Percentiles rank a stretch among this genome's conserved stretches.
phyloP scores from a whole-genome alignment of 1,140 invertebrate species.

The Drosophila melanica region DNA sequence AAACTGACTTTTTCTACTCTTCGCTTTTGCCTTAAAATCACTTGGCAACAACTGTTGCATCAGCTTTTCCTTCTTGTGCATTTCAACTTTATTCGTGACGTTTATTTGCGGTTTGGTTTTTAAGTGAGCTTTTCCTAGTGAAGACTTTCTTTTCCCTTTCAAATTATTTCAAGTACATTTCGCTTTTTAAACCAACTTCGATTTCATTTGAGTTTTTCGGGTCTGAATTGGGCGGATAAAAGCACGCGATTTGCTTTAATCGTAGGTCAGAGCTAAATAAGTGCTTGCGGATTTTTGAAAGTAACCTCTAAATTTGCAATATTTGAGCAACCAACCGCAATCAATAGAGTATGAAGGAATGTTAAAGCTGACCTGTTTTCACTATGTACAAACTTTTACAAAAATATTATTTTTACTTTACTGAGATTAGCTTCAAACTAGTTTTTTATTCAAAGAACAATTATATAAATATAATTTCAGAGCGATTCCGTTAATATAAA shows the following conservation, averaged over 20 bases:
- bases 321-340: conserved; percentile 42
- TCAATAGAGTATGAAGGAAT: conserved; percentile 53
- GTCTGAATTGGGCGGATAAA: conserved; percentile 56
- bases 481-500: too few species aligned
- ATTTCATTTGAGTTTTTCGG: conserved; percentile 16
- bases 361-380: conserved; percentile 17
- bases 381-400: too few species aligned
- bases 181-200: conserved; percentile 50
- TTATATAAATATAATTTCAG: too few species aligned
- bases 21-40: conserved; percentile 1
- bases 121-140: conserved; percentile 30
- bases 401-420: too few species aligned
- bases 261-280: conserved; percentile 38
- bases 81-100: conserved; percentile 72
- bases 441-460: too few species aligned
- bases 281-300: conserved; percentile 38
- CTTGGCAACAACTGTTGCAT: conserved; percentile 63
- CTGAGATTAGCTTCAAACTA: too few species aligned
- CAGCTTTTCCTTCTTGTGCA: conserved; percentile 9
- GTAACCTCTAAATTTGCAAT: conserved; percentile 57
- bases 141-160: conserved; percentile 55
- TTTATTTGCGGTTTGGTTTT: conserved; percentile 73
- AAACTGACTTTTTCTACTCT: conserved; percentile 21
- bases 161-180: conserved; percentile 64
- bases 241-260: conserved; percentile 49